Evolutionary conservation across 2,113 vertebrate species (phyloP).

Genomic region (Beaufortia kweichowensis): DNA sequence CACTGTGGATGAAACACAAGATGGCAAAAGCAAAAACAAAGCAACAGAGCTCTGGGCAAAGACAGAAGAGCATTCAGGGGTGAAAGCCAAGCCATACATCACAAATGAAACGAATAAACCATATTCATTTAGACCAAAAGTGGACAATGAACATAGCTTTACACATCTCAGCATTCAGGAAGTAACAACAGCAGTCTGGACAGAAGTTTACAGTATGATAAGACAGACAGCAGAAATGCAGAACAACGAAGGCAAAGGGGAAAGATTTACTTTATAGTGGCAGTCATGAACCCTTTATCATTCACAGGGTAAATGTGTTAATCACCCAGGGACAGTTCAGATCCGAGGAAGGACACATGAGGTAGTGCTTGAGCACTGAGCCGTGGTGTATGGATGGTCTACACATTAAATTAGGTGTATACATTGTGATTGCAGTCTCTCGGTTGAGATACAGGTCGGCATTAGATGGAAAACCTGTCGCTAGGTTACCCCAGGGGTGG

Average conservation of each 20-base stretch:
- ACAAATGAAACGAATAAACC: slow-evolving; percentile 21
- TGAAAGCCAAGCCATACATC: slow-evolving; percentile 29
- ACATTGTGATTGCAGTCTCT: slow-evolving; percentile 15
- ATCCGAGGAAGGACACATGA: slow-evolving; percentile 23
- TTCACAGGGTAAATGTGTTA: background rate
- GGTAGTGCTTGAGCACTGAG: slow-evolving; percentile 19
- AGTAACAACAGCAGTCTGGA: slow-evolving; percentile 14
- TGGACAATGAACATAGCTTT: background rate
- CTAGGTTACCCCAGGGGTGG: slow-evolving; percentile 41
- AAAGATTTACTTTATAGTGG: background rate
- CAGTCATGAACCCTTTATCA: slow-evolving; percentile 12
- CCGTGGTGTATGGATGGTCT: slow-evolving; percentile 14
- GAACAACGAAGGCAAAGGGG: slow-evolving; percentile 8
- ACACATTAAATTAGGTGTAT: slow-evolving; percentile 25
- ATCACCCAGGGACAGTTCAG: background rate
- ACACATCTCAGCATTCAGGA: slow-evolving; percentile 14
- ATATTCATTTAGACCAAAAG: background rate
- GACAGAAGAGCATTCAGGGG: slow-evolving; percentile 24
- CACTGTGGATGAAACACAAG: slow-evolving; percentile 4
- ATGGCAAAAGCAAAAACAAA: slow-evolving; percentile 8
- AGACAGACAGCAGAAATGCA: slow-evolving; percentile 32
- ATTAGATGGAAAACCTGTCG: background rate
- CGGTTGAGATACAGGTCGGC: slow-evolving; percentile 3
- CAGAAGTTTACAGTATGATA: slow-evolving; percentile 11
- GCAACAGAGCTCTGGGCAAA: slow-evolving; percentile 2